Evolutionary conservation across 1,140 invertebrate species (phyloP), one percentile per base, ranked within the genome.

Genomic region (Drosophila arawakana): DNA sequence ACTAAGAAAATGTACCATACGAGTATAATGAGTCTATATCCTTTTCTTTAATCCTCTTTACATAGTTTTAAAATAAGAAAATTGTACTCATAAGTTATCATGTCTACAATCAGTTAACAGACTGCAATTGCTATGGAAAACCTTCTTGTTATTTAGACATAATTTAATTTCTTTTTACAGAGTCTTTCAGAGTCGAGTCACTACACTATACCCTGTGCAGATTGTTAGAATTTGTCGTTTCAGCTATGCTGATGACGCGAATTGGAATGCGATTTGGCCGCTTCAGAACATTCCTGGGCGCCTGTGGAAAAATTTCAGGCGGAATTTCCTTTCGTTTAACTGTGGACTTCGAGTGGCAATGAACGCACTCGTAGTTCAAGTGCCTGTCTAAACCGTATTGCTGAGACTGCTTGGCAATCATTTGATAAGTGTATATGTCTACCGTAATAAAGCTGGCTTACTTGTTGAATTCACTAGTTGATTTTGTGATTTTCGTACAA

Each of bases 281-380:
- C 50, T 13, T 34, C 25, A 18, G 44, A 11, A 0, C 3, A 8
- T 0, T 35, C n/a, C 77, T 90, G 81, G n/a, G 60, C 81, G 73
- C 89, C 90, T 79, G 80, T 34, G 62, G 13, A 11, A 66, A 91
- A 73, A 83, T 80, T 90, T 90, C 66, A 77, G 79, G 62, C 72
- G 78, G 85, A 91, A 91, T 91, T 86, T 86, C 83, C 83, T 86
- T 86, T 89, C 83, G 76, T 86, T 86, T 86, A 83, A 66, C 76
- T 70, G 80, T 78, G 63, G 49, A 72, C 57, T 39, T 37, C 2
- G 34, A 39, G 11, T 69, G 54, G 57, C 37, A 59, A 35, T 58
- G 69, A 60, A 50, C 66, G 21, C 54, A 18, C 21, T 34, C 11
- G 62, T 10, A 25, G 10, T 46, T 63, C 11, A 35, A 47, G 25